Conservation (phyloP, 2,888 invertebrate genomes). For the Gastrophysa polygoni region DNA sequence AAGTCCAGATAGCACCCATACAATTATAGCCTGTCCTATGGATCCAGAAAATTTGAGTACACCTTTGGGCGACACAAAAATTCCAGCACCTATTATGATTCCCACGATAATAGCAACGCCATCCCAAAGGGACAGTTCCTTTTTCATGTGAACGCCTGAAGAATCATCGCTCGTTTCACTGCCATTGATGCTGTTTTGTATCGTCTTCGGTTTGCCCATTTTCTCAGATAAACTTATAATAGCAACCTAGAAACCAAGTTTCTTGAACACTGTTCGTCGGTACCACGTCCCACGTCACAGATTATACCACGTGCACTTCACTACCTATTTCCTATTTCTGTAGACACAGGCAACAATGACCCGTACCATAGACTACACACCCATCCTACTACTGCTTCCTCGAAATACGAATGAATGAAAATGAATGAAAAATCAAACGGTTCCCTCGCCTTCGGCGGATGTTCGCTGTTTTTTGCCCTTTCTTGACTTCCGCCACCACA, state of each 20-base stretch:
- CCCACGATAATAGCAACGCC: constrained; percentile 94
- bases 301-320: constrained; percentile 8
- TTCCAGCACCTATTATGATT: constrained; percentile 95
- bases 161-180: constrained; percentile 17
- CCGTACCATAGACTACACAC: too few species aligned
- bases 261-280: too few species aligned
- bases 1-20: constrained; percentile 89
- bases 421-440: neutral
- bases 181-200: constrained; percentile 11
- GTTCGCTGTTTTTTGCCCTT: neutral
- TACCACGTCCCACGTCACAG: neutral
- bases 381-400: too few species aligned
- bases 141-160: constrained; percentile 76
- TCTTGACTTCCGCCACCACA: neutral
- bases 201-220: constrained; percentile 24
- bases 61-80: constrained; percentile 95
- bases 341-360: too few species aligned
- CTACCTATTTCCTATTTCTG: neutral
- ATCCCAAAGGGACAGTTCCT: constrained; percentile 86
- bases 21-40: constrained; percentile 83
- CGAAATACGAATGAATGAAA: too few species aligned
- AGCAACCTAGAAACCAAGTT: too few species aligned
- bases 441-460: too few species aligned
- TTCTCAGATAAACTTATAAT: neutral
- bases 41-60: constrained; percentile 90